Conservation (phyloP, 92 coral and sea anemone genomes). For the Scolanthus callimorphus region DNA sequence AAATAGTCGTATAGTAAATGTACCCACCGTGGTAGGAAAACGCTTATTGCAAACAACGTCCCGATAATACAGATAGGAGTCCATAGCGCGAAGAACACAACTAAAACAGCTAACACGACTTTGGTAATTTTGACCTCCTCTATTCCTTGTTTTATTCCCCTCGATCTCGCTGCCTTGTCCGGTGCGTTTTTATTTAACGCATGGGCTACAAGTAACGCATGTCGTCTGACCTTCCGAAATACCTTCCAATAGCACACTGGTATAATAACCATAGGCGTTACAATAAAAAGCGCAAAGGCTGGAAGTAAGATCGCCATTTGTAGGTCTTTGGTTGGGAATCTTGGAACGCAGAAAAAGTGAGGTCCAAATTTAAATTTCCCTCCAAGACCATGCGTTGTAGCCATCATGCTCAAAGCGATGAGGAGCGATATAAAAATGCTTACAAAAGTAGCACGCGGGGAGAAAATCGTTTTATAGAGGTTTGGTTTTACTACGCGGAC, state of each 20-base stretch:
- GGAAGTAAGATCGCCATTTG: conserved; percentile 30
- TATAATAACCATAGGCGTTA: conserved; percentile 17
- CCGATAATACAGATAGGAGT: conserved; percentile 48
- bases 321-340: conserved; percentile 12
- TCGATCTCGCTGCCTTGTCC: background rate
- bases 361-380: conserved; percentile 43
- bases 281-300: conserved; percentile 26
- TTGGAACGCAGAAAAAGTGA: conserved; percentile 55
- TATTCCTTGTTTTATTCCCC: conserved; percentile 16
- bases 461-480: conserved; percentile 32
- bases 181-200: background rate
- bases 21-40: conserved; percentile 29
- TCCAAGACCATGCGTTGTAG: background rate
- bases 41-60: conserved; percentile 26
- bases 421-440: background rate
- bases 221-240: conserved; percentile 39
- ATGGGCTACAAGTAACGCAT: conserved; percentile 29
- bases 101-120: conserved; percentile 33
- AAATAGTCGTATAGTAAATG: conserved; percentile 57
- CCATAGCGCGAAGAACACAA: conserved; percentile 44
- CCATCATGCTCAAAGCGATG: background rate
- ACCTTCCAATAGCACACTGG: conserved; percentile 52
- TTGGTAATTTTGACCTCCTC: conserved; percentile 47
- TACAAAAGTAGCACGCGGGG: conserved; percentile 4
- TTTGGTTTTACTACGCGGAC: conserved; percentile 48